Conservation (phyloP, 2,797 vertebrate genomes). For the Crocidura indochinensis region DNA sequence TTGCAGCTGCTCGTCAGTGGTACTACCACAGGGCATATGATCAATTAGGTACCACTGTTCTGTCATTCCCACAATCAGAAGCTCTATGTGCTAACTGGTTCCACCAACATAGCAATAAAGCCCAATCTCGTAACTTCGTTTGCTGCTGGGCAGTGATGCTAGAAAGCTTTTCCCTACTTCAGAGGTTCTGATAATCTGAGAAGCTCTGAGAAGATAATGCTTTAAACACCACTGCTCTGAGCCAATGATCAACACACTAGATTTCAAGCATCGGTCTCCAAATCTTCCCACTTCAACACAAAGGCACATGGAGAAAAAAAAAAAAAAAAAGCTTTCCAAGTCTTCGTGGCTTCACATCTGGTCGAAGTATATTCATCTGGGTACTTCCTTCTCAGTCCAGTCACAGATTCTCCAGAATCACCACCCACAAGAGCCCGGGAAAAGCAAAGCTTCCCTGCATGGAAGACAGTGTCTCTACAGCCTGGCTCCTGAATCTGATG, state of each 20-base stretch:
- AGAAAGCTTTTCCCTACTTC: conserved; percentile 57
- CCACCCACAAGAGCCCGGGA: not conserved
- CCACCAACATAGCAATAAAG: conserved; percentile 8
- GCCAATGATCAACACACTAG: conserved; percentile 48
- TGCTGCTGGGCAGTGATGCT: not conserved
- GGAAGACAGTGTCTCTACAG: not conserved
- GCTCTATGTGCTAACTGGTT: conserved; percentile 47
- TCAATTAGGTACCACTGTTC: conserved; percentile 23
- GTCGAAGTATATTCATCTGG: not conserved
- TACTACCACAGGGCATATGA: not conserved
- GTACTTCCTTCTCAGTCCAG: conserved; percentile 48
- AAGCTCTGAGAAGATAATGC: conserved; percentile 64
- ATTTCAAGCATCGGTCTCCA: conserved; percentile 59
- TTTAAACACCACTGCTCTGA: conserved; percentile 56
- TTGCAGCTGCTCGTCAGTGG: not conserved
- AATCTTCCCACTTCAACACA: conserved; percentile 27
- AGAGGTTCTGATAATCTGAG: conserved; percentile 29
- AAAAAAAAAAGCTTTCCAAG: conserved; percentile 1
- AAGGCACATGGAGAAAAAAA: not conserved
- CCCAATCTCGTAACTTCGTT: conserved; percentile 44
- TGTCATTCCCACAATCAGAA: conserved; percentile 41
- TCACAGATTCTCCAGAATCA: not conserved
- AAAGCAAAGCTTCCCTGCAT: not conserved
- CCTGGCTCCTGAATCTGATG: not conserved
- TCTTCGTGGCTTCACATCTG: not conserved